Evolutionary conservation across 2,888 invertebrate species (phyloP), one percentile per base, ranked within the genome.

Genomic region (Steinernema hermaphroditum): DNA sequence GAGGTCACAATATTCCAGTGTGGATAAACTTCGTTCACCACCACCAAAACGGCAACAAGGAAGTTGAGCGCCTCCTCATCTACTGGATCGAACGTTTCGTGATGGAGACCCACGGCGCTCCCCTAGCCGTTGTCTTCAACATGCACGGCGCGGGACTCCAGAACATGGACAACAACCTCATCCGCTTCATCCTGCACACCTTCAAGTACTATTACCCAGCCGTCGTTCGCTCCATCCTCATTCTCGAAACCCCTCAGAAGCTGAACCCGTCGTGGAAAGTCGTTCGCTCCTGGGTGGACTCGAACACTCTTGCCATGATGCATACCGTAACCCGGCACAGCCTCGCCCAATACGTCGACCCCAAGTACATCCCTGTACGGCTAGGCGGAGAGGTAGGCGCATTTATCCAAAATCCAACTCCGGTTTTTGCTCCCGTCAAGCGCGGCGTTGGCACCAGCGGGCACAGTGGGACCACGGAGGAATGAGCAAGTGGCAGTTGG

Each of bases 81-180:
- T 85, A 80, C 77, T 85, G 85, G 85, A 74, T 85, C 46, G 85
- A 85, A 69, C 73, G 79, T 19, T 83, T 85, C 73, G 78, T 75
- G 41, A 78, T 78, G 75, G 79, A 80, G 27, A 78, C 80, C n/a
- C 73, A 76, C n/a, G 82, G 79, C n/a, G 72, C 76, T 12, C 81
- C 80, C 34, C 37, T 85, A 19, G 77, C 80, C 2, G 68, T 85
- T 29, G 72, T 85, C 29, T 77, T 85, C 34, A 81, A 85, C 74
- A 80, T 85, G 80, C 76, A 74, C 44, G 74, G 75, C 1, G 77
- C 80, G 8, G 79, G 79, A 24, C 72, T 80, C 9, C 79, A 79
- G 54, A 80, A 83, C 74, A 82, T 84, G 83, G 83, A 84, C 72
- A 77, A 83, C 62, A 79, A 85, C 24, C 74, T 81, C 2, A 75